Evolutionary conservation across 2,888 invertebrate species (phyloP).

Genomic region (Philereme vetulata): DNA sequence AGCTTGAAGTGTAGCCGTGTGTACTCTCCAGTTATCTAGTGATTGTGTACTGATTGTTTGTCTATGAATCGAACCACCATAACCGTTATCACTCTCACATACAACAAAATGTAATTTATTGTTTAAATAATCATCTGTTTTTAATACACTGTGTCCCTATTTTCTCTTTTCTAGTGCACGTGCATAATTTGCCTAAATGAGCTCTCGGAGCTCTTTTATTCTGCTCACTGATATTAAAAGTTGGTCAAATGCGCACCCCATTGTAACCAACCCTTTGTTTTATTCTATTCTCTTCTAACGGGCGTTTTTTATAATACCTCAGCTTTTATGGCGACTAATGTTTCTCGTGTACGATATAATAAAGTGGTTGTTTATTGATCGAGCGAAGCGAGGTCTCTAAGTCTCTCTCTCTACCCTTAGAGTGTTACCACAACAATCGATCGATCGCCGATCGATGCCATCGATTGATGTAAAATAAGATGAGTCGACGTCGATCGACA

Average conservation of each 20-base stretch:
- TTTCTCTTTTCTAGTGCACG: conserved; percentile 55
- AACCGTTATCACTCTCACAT: too few relatives aligned
- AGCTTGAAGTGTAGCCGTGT: too few relatives aligned
- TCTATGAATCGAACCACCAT: too few relatives aligned
- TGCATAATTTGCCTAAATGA: conserved; percentile 72
- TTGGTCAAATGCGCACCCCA: conserved; percentile 67
- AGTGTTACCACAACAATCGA: too few relatives aligned
- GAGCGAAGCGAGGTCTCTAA: too few relatives aligned
- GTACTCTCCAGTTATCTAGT: too few relatives aligned
- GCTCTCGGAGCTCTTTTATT: conserved; percentile 62
- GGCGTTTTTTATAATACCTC: conserved; percentile 37
- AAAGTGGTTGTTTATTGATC: background rate
- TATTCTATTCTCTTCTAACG: conserved; percentile 54
- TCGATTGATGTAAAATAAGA: too few relatives aligned
- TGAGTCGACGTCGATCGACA: too few relatives aligned
- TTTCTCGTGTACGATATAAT: conserved; percentile 30
- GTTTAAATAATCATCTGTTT: conserved; percentile 2
- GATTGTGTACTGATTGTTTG: too few relatives aligned
- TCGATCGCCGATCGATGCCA: too few relatives aligned
- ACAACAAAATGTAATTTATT: too few relatives aligned
- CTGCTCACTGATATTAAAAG: conserved; percentile 67
- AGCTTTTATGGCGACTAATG: conserved; percentile 34
- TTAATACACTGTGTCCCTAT: conserved; percentile 15
- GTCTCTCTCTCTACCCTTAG: too few relatives aligned
- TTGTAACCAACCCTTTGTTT: conserved; percentile 55